Evolutionary conservation across 2,888 invertebrate species (phyloP).

Genomic region (Sarcophaga variegata): DNA sequence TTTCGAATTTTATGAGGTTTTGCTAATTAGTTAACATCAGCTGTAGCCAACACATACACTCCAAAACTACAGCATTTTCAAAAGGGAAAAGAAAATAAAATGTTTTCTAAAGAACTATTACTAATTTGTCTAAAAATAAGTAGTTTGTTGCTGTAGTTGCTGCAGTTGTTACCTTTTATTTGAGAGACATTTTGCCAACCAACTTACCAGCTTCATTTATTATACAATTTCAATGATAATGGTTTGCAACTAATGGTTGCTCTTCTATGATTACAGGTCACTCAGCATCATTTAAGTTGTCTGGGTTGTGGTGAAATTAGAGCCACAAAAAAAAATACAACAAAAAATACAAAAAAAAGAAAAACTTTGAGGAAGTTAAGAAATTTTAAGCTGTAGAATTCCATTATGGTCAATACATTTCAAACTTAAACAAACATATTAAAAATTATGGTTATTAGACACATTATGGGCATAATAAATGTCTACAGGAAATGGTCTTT

Average conservation of each 20-base stretch:
- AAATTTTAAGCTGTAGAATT: slow-evolving; percentile 22
- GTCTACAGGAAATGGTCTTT: background rate
- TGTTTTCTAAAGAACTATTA: slow-evolving; percentile 32
- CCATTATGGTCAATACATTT: slow-evolving; percentile 47
- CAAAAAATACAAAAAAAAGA: background rate
- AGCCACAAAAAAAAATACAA: background rate
- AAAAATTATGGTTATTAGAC: slow-evolving; percentile 1
- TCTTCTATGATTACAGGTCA: slow-evolving; percentile 51
- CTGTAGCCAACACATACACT: background rate
- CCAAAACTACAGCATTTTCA: background rate
- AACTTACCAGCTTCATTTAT: slow-evolving; percentile 23
- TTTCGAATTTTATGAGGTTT: background rate
- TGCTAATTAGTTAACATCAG: background rate
- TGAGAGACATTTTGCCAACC: slow-evolving; percentile 1
- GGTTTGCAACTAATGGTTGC: slow-evolving; percentile 15
- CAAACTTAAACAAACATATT: background rate
- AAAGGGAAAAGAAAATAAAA: background rate
- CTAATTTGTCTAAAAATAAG: slow-evolving; percentile 46
- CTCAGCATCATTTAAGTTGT: slow-evolving; percentile 29
- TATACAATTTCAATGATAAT: slow-evolving; percentile 25
- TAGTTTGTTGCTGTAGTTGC: slow-evolving; percentile 35
- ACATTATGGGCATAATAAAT: slow-evolving; percentile 8
- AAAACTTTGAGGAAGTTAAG: background rate
- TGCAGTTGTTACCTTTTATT: slow-evolving; percentile 56
- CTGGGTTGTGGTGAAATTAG: slow-evolving; percentile 35